These are phyloP conservation scores for Chelon auratus DNA, from an alignment of 2,797 vertebrate genomes.

Conservation along the genomic window DNA sequence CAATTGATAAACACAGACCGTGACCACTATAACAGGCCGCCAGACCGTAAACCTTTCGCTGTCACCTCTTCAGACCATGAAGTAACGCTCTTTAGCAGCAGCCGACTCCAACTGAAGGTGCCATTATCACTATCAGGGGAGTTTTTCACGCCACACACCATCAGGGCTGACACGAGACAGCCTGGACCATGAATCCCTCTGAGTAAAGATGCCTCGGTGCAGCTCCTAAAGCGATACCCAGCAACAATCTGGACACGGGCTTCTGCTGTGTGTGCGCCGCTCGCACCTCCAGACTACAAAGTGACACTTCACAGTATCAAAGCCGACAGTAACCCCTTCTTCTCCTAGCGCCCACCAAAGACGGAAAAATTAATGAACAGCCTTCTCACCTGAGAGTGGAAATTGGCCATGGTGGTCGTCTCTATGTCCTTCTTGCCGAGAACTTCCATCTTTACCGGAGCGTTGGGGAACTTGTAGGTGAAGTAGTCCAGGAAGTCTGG, in stretches of 20 bases:
- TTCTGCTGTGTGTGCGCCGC: conserved; percentile 6
- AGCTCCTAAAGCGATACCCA: not conserved
- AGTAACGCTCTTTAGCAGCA: not conserved
- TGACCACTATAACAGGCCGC: not conserved
- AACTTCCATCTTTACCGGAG: conserved; percentile 99
- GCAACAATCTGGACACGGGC: conserved; percentile 15
- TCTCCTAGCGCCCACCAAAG: no score
- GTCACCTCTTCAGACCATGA: not conserved
- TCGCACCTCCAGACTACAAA: conserved; percentile 33
- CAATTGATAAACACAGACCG: not conserved
- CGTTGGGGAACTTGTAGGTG: conserved; percentile 97
- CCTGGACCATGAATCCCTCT: conserved; percentile 11
- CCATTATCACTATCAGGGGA: not conserved
- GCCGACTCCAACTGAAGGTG: conserved; percentile 2
- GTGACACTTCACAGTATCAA: conserved; percentile 21
- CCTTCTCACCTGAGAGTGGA: conserved; percentile 94
- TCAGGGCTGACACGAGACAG: not conserved
- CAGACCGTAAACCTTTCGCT: not conserved
- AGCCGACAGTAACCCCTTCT: conserved; percentile 3
- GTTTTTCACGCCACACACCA: conserved; percentile 5
- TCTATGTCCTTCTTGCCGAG: conserved; percentile 99
- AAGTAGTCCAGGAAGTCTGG: conserved; percentile 99
- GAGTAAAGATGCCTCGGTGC: conserved; percentile 1
- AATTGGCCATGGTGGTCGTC: conserved; percentile 98
- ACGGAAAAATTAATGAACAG: not conserved